Evolutionary conservation across 1,140 invertebrate genomes (phyloP).

Genomic region (Amyelois transitella): DNA sequence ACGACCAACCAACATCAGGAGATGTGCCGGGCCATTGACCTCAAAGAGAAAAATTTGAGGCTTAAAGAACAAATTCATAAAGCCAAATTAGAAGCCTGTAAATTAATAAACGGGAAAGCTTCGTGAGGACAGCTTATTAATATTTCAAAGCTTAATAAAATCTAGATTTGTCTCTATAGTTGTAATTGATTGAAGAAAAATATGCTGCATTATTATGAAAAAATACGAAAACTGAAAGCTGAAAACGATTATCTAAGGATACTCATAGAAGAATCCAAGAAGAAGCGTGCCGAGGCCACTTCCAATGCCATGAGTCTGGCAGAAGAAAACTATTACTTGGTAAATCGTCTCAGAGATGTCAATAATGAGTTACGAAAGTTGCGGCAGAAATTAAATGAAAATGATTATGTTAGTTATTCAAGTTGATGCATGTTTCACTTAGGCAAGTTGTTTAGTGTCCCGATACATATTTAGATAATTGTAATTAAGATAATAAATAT

Average conservation of each 20-base stretch:
- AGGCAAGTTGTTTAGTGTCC: too few species aligned
- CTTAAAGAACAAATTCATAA: conserved; percentile 34
- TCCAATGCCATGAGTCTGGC: conserved; percentile 37
- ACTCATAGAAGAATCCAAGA: conserved; percentile 33
- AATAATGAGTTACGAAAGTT: conserved; percentile 20
- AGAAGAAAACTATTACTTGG: conserved; percentile 46
- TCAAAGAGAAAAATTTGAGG: conserved; percentile 39
- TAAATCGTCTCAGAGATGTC: conserved; percentile 27
- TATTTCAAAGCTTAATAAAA: not conserved
- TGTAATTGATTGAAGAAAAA: conserved; percentile 5
- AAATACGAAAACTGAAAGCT: conserved; percentile 24
- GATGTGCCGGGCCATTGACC: conserved; percentile 56
- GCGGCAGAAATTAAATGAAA: not conserved
- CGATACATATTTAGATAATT: too few species aligned
- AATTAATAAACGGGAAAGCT: conserved; percentile 14
- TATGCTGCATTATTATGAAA: conserved; percentile 20
- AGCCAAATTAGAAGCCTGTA: conserved; percentile 27
- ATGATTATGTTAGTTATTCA: not conserved
- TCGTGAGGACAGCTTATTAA: not conserved
- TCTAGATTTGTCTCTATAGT: not conserved
- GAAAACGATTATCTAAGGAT: conserved; percentile 40
- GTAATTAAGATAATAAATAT: too few species aligned
- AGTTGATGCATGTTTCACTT: not conserved
- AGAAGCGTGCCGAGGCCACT: conserved; percentile 44
- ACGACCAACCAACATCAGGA: conserved; percentile 59